These are phyloP conservation scores for Sebastes melanostomus DNA, from an alignment of 2,797 vertebrate species.

Conservation along the genomic window DNA sequence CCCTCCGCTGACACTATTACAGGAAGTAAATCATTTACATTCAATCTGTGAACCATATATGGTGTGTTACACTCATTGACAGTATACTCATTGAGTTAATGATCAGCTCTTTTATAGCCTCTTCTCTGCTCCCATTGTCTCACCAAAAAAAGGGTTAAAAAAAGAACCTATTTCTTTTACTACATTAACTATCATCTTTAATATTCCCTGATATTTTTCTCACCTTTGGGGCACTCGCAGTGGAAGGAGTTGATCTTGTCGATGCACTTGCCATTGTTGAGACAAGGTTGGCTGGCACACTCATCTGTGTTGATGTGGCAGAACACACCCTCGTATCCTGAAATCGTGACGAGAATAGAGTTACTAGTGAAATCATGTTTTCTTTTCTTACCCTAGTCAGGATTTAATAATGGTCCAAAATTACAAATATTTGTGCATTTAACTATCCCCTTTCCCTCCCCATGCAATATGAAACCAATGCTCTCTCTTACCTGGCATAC, in stretches of 20 bases:
- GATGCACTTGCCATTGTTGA: slow-evolving; percentile 93
- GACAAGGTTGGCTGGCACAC: slow-evolving; percentile 92
- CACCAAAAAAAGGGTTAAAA: slow-evolving; percentile 1
- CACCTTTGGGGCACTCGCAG: slow-evolving; percentile 95
- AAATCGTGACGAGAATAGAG: slow-evolving; percentile 45
- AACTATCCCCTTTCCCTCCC: background rate
- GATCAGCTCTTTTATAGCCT: slow-evolving; percentile 46
- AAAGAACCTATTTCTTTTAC: background rate
- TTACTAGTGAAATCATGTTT: background rate
- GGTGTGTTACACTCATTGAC: slow-evolving; percentile 43
- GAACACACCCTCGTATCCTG: slow-evolving; percentile 92
- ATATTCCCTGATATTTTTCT: slow-evolving; percentile 64
- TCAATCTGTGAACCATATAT: slow-evolving; percentile 21
- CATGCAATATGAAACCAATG: background rate
- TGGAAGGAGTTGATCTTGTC: slow-evolving; percentile 97
- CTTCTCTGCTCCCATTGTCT: slow-evolving; percentile 18
- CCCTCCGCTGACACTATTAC: slow-evolving; percentile 17
- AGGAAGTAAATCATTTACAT: slow-evolving; percentile 63
- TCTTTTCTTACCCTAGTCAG: background rate
- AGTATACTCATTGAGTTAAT: slow-evolving; percentile 46
- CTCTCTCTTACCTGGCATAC: slow-evolving; percentile 90
- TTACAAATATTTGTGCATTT: background rate
- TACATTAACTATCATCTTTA: background rate
- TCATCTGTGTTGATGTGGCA: slow-evolving; percentile 92
- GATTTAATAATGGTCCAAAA: background rate